Conservation (phyloP, 2,888 invertebrate genomes). For the Andrena marginata region DNA sequence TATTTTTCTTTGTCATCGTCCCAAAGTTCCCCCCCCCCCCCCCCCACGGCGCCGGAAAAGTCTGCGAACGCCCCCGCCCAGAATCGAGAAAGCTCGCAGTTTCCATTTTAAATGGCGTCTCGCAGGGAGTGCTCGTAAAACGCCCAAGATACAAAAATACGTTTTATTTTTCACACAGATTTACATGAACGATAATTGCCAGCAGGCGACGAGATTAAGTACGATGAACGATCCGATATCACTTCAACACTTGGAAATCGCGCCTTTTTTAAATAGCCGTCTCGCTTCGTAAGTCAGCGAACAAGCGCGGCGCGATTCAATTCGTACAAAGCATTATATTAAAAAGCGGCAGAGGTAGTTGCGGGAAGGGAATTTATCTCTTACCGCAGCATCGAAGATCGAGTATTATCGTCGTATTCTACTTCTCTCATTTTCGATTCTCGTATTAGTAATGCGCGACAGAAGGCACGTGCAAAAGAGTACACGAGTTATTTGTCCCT, state of each 20-base stretch:
- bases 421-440: conserved; percentile 1
- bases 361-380: conserved; percentile 21
- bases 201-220: conserved; percentile 57
- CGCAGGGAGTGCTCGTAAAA: not conserved
- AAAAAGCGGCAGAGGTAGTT: conserved; percentile 55
- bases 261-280: conserved; percentile 9
- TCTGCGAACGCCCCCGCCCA: too few relatives aligned
- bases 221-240: conserved; percentile 42
- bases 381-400: conserved; percentile 32
- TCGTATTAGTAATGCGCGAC: conserved; percentile 36
- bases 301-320: conserved; percentile 37
- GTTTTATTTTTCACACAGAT: conserved; percentile 70
- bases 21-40: too few relatives aligned
- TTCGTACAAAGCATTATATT: conserved; percentile 53
- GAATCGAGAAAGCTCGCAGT: too few relatives aligned
- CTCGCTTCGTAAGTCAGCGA: conserved; percentile 11
- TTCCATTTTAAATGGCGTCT: not conserved
- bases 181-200: conserved; percentile 62
- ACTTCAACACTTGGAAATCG: conserved; percentile 29
- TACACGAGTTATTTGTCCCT: conserved; percentile 18
- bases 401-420: conserved; percentile 54
- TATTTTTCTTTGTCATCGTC: too few relatives aligned
- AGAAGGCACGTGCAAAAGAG: conserved; percentile 63
- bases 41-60: too few relatives aligned
- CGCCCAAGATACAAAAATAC: conserved; percentile 66